These are phyloP conservation scores for Corydoras maculifer DNA, from an alignment of 2,113 vertebrate species.

Conservation along the genomic window DNA sequence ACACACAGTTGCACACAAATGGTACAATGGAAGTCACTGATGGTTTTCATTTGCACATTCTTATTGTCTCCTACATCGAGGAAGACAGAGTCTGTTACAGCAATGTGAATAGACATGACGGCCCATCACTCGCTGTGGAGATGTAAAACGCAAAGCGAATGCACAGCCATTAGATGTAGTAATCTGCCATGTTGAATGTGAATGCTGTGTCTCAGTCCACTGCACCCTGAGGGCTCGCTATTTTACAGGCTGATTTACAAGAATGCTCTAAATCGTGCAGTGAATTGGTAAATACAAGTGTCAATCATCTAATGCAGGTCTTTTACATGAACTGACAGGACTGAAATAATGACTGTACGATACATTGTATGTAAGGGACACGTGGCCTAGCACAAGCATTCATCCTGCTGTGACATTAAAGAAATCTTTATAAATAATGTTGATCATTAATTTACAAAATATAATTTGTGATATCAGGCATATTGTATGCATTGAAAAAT, in stretches of 20 bases:
- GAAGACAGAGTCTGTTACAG: constrained; percentile 59
- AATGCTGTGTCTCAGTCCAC: constrained; percentile 44
- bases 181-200: constrained; percentile 59
- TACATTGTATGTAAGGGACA: too few species aligned
- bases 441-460: too few species aligned
- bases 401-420: too few species aligned
- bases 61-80: constrained; percentile 49
- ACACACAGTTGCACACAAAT: constrained; percentile 12
- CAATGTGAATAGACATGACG: constrained; percentile 58
- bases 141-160: constrained; percentile 66
- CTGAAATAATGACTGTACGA: neutral
- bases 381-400: too few species aligned
- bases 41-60: constrained; percentile 54
- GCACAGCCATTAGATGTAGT: constrained; percentile 63
- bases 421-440: too few species aligned
- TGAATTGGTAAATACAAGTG: neutral
- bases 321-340: constrained; percentile 8
- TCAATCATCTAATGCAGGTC: neutral
- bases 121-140: constrained; percentile 62
- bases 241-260: constrained; percentile 1
- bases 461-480: too few species aligned
- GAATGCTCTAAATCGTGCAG: neutral
- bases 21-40: constrained; percentile 41
- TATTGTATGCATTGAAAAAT: too few species aligned
- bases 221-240: constrained; percentile 39